Conservation (phyloP, 2,888 invertebrate species). For the Morinoia aosen region DNA sequence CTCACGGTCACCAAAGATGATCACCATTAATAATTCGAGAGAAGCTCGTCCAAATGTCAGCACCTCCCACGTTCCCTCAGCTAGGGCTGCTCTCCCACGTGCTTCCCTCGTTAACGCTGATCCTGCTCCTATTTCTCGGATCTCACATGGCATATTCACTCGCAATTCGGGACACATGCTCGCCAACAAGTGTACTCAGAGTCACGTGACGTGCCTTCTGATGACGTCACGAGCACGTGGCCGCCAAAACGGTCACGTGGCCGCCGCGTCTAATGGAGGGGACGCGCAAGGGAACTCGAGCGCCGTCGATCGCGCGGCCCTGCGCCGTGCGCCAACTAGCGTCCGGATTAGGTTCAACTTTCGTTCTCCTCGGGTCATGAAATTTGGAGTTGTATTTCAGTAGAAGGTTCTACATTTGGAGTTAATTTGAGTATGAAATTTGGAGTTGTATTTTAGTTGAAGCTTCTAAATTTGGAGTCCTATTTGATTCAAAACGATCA, state of each 20-base stretch:
- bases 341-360: background rate
- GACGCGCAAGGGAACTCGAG: background rate
- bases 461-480: too few relatives aligned
- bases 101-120: background rate
- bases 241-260: slow-evolving; percentile 41
- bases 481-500: background rate
- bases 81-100: background rate
- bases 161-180: slow-evolving; percentile 39
- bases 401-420: too few relatives aligned
- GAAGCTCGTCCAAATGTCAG: background rate
- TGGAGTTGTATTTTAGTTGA: too few relatives aligned
- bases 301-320: background rate
- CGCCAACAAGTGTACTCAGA: slow-evolving; percentile 50
- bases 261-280: slow-evolving; percentile 32
- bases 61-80: background rate
- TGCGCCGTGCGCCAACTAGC: background rate
- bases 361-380: background rate
- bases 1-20: slow-evolving; percentile 7
- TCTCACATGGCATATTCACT: slow-evolving; percentile 30
- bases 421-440: too few relatives aligned
- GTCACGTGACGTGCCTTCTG: slow-evolving; percentile 49
- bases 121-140: background rate
- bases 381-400: background rate
- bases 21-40: slow-evolving; percentile 9
- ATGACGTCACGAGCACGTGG: slow-evolving; percentile 45